Evolutionary conservation across 2,113 vertebrate species (phyloP).

Genomic region (Urocitellus parryii): DNA sequence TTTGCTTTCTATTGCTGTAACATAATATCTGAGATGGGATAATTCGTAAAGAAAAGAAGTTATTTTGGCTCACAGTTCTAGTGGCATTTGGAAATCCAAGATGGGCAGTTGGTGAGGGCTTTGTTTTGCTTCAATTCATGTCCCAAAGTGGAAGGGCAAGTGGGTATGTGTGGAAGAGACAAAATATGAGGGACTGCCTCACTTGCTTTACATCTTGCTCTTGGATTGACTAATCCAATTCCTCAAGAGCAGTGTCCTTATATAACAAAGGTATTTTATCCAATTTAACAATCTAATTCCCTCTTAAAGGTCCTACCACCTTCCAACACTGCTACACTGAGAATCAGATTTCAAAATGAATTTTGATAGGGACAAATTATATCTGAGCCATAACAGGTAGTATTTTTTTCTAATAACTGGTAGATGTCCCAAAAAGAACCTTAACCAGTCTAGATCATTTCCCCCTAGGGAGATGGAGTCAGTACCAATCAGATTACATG

Average conservation of each 20-base stretch:
- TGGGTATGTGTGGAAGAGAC: not conserved
- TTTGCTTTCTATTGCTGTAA: not conserved
- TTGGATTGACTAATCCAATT: not conserved
- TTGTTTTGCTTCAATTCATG: not conserved
- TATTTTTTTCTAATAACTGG: slow-evolving; percentile 26
- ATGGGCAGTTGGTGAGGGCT: not conserved
- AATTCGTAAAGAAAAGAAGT: not conserved
- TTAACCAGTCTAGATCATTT: not conserved
- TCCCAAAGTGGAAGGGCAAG: not conserved
- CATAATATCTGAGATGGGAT: not conserved
- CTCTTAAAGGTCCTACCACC: not conserved
- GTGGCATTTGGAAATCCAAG: not conserved
- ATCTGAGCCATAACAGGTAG: not conserved
- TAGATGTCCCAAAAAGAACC: not conserved
- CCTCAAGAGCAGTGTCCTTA: not conserved
- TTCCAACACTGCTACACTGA: not conserved
- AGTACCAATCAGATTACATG: not conserved
- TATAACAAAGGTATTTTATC: not conserved
- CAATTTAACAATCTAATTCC: not conserved
- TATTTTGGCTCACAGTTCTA: not conserved
- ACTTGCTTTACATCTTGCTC: too few relatives aligned
- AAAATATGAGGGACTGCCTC: not conserved
- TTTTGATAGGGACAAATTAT: too few relatives aligned
- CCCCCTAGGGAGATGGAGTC: not conserved
- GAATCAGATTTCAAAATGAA: too few relatives aligned